These are phyloP conservation scores for Cotesia typhae DNA, from an alignment of 1,140 invertebrate species.

Conservation along the genomic window DNA sequence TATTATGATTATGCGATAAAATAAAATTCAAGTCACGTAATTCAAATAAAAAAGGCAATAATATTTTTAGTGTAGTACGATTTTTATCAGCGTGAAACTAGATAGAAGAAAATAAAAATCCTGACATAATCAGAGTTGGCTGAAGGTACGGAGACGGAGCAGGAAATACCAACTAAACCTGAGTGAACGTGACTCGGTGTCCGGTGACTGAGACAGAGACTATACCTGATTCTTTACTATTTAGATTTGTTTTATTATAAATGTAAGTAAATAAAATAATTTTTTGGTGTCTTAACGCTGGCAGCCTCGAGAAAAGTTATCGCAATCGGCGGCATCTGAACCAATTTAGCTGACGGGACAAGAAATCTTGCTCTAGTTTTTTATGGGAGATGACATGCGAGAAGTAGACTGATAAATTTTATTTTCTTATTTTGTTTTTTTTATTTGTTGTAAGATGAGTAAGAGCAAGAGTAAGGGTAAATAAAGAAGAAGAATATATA, in stretches of 20 bases:
- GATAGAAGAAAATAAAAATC: conserved; percentile 27
- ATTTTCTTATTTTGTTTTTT: too few species aligned
- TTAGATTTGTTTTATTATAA: too few species aligned
- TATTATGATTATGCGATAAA: background rate
- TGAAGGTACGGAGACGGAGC: background rate
- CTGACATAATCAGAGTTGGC: conserved; percentile 28
- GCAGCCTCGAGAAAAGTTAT: conserved; percentile 18
- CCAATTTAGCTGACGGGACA: conserved; percentile 33
- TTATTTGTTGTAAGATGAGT: background rate
- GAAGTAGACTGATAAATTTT: conserved; percentile 3
- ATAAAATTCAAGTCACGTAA: conserved; percentile 31
- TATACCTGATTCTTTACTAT: too few species aligned
- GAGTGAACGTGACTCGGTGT: conserved; percentile 24
- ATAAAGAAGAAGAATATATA: conserved; percentile 16
- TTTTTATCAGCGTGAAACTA: conserved; percentile 28
- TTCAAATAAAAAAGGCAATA: conserved; percentile 1
- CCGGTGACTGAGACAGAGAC: background rate
- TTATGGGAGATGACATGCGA: conserved; percentile 12
- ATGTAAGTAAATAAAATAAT: background rate
- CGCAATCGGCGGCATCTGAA: conserved; percentile 38
- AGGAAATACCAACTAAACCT: conserved; percentile 15
- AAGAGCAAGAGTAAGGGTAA: background rate
- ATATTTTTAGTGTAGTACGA: conserved; percentile 5
- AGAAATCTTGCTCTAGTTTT: conserved; percentile 38
- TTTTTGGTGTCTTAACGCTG: conserved; percentile 15